These are phyloP conservation scores for Amphipoea lucens DNA, from an alignment of 2,888 invertebrate species.

Conservation along the genomic window DNA sequence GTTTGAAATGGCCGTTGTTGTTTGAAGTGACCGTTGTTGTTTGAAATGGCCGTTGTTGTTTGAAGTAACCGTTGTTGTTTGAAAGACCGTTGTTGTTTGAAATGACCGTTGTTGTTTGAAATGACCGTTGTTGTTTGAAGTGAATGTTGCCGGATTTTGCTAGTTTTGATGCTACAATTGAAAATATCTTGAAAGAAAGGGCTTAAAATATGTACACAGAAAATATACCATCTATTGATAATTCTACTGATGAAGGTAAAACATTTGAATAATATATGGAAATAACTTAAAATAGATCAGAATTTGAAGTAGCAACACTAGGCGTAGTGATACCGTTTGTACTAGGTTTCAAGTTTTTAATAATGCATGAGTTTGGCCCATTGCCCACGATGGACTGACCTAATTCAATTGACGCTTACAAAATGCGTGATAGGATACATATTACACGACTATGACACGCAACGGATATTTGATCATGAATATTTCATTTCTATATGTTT, in stretches of 20 bases:
- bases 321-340: slow-evolving; percentile 26
- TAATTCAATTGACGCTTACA: slow-evolving; percentile 61
- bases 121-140: too few species aligned
- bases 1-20: too few species aligned
- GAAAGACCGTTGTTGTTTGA: too few species aligned
- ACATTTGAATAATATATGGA: neutral
- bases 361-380: slow-evolving; percentile 60
- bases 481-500: slow-evolving; percentile 45
- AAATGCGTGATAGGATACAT: slow-evolving; percentile 59
- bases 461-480: slow-evolving; percentile 46
- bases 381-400: slow-evolving; percentile 54
- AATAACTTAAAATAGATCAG: slow-evolving; percentile 1
- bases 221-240: neutral
- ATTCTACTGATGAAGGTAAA: neutral
- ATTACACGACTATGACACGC: slow-evolving; percentile 56
- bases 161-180: neutral
- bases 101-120: too few species aligned
- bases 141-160: neutral
- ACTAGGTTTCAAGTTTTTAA: slow-evolving; percentile 48
- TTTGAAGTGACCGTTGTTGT: too few species aligned
- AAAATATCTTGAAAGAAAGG: neutral
- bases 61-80: too few species aligned
- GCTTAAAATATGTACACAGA: neutral
- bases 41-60: too few species aligned
- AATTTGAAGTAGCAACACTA: slow-evolving; percentile 7